Conservation (phyloP, 2,113 vertebrate genomes). For the Neofelis nebulosa region DNA sequence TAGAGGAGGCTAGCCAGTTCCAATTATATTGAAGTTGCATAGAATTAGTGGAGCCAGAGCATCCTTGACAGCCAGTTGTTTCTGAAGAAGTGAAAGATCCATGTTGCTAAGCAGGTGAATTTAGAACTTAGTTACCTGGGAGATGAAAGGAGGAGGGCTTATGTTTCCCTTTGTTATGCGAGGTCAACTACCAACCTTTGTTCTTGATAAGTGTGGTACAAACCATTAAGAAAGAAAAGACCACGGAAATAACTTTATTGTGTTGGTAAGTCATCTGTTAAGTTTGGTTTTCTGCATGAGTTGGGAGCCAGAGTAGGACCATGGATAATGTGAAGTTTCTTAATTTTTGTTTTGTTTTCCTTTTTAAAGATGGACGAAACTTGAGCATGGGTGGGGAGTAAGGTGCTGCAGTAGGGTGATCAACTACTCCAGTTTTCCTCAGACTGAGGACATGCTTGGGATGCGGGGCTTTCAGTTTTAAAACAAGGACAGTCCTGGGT, state of each 20-base stretch:
- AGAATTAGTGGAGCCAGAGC: neutral
- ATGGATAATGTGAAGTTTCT: neutral
- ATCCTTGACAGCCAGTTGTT: neutral
- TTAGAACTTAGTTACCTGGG: slow-evolving; percentile 40
- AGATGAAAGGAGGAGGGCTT: neutral
- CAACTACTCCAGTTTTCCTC: neutral
- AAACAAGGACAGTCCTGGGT: neutral
- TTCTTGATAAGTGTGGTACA: neutral
- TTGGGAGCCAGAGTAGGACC: neutral
- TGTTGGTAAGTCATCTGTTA: slow-evolving; percentile 31
- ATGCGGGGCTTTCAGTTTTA: neutral
- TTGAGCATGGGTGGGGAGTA: neutral
- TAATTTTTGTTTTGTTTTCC: neutral
- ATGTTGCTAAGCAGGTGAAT: slow-evolving; percentile 65
- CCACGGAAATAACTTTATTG: neutral
- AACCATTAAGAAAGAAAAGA: neutral
- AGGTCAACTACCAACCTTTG: neutral
- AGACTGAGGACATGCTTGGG: neutral
- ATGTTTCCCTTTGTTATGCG: slow-evolving; percentile 15
- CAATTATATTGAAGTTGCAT: neutral
- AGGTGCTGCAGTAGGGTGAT: neutral
- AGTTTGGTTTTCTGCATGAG: neutral
- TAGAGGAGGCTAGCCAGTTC: neutral
- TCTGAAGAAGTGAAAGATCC: neutral
- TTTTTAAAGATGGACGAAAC: slow-evolving; percentile 27